Base-by-base conservation (phyloP, 2,113 vertebrate species). In the Lates calcarifer region DNA sequence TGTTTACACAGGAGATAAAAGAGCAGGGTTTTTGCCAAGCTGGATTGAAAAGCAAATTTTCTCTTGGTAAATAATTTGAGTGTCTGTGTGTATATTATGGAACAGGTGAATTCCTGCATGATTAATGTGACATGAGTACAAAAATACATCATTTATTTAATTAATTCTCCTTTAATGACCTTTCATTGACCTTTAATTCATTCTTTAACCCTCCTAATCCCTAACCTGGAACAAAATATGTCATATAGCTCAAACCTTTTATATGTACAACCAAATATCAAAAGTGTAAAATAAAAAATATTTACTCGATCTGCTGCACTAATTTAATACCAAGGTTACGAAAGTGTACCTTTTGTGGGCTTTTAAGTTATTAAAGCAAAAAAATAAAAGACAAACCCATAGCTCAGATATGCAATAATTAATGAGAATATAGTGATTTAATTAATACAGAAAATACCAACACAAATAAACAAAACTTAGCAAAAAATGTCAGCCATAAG, bases 1-100 rank as follows among this genome's bases (percentile, higher is more conserved):
- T 79, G 79, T 89, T 87, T 74, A 79, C 72, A 65, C 20, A 2
- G 43, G 56, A 79, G 85, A 83, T 77, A 53, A 47, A 47, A 63
- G 68, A 75, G 66, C 12, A 0, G n/a, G 2, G 8, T 6, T 68
- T 37, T 29, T 11, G 45, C 8, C 69, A 60, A 58, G 2, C 2
- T 76, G 56, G 58, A 62, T 3, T 62, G 51, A 78, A 72, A 65
- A 51, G 26, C 64, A 43, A 24, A 45, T 79, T 45, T 66, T 61
- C 49, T 76, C 65, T 20, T 39, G 64, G 62, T 57, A 53, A 66
- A 81, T 79, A 14, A 66, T 57, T 68, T 63, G 15, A 68, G 17
- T 24, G 28, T 33, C 0, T 39, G 56, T 60, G 29, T 76, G 39
- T 73, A 13, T 70, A 22, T 82, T 56, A 74, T 43, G n/a, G 29